Base-by-base conservation (phyloP, 2,888 invertebrate genomes). In the Drosophila algonquin region DNA sequence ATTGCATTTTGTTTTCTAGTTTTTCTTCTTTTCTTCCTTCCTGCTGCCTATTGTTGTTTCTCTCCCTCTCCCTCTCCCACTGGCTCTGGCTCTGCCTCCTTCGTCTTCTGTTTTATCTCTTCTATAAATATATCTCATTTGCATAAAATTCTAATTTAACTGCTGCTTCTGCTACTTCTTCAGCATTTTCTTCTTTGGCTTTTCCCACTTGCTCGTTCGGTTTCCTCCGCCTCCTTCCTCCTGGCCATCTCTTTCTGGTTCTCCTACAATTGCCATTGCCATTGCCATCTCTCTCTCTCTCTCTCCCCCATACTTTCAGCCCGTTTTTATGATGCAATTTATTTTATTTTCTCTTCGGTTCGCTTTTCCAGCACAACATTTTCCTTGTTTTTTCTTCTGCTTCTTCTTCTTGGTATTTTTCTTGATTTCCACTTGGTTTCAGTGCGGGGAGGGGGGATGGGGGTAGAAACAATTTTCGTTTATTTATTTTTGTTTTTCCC, bases 131-230 rank as follows among this genome's bases (percentile, higher is more conserved):
- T 57, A 57, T 63, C 76, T 78, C 70, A 90, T 90, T 90, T 90
- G 89, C 91, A 90, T 91, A 91, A 91, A 90, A 90, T 90, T 90
- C 89, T 83, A 90, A 91, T 90, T 91, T 91, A 86, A 79, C 74
- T 77, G 81, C 69, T 77, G 73, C 64, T 71, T 58, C 59, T 52
- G 47, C 51, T 60, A 44, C 52, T 60, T 14, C 59, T 65, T 35
- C 12, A 12, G 35, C 35, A 35, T 35, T 35, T 35, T 50, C 68
- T 51, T 52, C 69, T 60, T 55, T 60, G 60, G 18, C 21, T 70
- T 50, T 57, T 65, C 40, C 69, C 21, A 55, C 55, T 50, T 54
- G 45, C 47, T 51, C 45, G 47, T 30, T 59, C 6, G 40, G 40
- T 14, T 40, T 40, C 35, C 48, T 44, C 44, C 24, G 70, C 14